Percentiles rank a stretch among this genome's conserved stretches.
Conservation (phyloP, 2,113 vertebrate genomes). For the Oreocharis arfaki region DNA sequence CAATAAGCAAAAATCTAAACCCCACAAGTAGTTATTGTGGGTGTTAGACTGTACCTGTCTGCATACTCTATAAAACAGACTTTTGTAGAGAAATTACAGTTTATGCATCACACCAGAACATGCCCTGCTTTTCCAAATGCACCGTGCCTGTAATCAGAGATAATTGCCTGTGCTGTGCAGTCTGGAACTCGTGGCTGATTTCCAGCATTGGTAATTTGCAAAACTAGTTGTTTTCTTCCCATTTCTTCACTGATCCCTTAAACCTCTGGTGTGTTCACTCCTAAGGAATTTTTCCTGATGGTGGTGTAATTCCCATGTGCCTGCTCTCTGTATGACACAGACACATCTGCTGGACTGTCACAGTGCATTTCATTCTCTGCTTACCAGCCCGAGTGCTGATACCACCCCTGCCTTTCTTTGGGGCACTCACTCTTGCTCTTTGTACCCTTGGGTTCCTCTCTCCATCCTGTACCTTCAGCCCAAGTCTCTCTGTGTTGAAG, state of each 20-base stretch:
- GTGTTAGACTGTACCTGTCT: background rate
- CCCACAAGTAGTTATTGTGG: background rate
- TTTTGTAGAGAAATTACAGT: background rate
- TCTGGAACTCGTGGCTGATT: background rate
- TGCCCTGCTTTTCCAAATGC: background rate
- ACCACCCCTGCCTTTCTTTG: background rate
- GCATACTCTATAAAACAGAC: background rate
- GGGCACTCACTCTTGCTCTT: background rate
- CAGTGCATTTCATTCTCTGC: background rate
- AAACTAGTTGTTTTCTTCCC: background rate
- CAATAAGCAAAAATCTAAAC: background rate
- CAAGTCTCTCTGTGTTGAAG: background rate
- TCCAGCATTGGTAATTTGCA: background rate
- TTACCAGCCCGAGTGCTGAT: accelerated
- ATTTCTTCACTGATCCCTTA: background rate
- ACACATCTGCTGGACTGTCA: background rate
- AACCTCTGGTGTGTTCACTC: background rate
- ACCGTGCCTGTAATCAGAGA: background rate
- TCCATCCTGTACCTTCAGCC: background rate
- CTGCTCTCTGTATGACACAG: background rate
- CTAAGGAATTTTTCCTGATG: background rate
- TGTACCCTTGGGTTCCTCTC: background rate
- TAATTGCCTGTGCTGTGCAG: background rate
- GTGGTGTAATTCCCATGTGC: background rate
- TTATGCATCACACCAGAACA: background rate